Conservation (phyloP, 92 coral and sea anemone genomes). For the Ricordea florida region DNA sequence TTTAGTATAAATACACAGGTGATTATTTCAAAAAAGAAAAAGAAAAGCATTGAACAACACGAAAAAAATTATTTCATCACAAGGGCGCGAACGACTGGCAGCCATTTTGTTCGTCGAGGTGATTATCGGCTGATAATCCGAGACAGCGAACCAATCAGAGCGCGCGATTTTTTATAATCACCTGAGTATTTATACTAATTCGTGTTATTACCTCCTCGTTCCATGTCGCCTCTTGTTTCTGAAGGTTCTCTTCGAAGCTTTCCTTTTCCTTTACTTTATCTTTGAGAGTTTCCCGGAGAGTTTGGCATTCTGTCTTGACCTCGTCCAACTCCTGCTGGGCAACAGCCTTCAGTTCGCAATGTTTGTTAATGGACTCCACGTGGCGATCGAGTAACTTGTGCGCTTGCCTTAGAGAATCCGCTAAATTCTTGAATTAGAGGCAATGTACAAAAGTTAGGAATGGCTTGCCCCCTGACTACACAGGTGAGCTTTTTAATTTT, state of each 20-base stretch:
- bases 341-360: constrained; percentile 73
- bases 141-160: no score
- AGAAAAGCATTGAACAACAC: no score
- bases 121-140: no score
- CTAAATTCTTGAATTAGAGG: constrained; percentile 28
- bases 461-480: background rate
- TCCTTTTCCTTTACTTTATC: constrained; percentile 40
- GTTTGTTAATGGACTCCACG: constrained; percentile 81
- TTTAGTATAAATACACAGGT: no score
- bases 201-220: constrained; percentile 1
- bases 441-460: no score
- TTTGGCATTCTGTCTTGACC: constrained; percentile 67
- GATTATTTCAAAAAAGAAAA: no score
- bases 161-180: background rate
- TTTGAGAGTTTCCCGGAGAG: constrained; percentile 26
- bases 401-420: constrained; percentile 66
- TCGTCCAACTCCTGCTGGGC: constrained; percentile 87
- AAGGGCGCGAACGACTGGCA: no score
- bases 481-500: no score
- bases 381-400: constrained; percentile 74
- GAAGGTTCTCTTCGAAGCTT: constrained; percentile 28
- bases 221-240: constrained; percentile 9
- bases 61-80: no score
- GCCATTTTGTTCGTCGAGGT: no score
- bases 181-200: constrained; percentile 1